Conservation (phyloP, 2,797 vertebrate species). For the Neosalanx taihuensis region DNA sequence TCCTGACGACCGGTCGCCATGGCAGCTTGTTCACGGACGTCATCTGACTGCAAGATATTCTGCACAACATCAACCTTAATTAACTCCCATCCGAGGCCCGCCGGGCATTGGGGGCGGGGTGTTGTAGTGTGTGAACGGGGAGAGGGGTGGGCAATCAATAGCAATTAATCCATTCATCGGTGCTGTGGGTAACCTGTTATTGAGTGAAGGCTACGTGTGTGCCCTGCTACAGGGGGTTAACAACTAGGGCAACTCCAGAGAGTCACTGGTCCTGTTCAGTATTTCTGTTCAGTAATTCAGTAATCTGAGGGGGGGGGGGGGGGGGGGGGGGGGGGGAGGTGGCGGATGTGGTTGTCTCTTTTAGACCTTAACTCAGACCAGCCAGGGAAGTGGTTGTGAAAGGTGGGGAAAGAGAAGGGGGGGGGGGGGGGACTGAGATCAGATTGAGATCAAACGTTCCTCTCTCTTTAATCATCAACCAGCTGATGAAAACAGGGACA, state of each 20-base stretch:
- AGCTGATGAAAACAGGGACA: conserved; percentile 4
- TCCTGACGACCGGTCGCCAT: conserved; percentile 24
- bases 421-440: neutral
- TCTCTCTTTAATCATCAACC: conserved; percentile 9
- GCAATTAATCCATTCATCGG: neutral
- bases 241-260: neutral
- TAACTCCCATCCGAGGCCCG: neutral
- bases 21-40: conserved; percentile 10
- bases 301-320: too few relatives aligned
- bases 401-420: neutral
- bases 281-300: neutral
- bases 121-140: neutral
- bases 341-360: neutral
- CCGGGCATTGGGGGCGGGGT: neutral
- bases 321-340: too few relatives aligned
- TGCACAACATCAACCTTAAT: conserved; percentile 1
- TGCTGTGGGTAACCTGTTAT: neutral
- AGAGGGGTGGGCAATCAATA: neutral
- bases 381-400: neutral
- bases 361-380: neutral
- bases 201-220: neutral
- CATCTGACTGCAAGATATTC: conserved; percentile 34
- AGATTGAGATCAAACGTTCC: conserved; percentile 13
- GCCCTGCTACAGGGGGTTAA: neutral
- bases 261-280: neutral